Evolutionary conservation across 1,140 invertebrate species (phyloP).

Genomic region (Microplitis demolitor): DNA sequence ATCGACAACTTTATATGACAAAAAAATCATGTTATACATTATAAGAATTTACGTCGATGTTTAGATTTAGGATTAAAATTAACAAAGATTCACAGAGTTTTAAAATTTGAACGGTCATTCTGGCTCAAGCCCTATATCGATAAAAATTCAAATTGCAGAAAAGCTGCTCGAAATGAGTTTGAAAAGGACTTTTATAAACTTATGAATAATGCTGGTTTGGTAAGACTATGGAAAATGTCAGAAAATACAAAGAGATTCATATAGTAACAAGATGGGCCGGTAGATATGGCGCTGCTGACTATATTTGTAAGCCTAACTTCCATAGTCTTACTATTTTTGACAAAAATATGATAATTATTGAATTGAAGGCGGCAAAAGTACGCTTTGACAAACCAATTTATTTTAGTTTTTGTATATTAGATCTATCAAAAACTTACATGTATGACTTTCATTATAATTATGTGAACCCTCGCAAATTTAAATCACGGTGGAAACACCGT

Average conservation of each 20-base stretch:
- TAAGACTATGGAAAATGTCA: slow-evolving; percentile 3
- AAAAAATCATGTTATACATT: slow-evolving; percentile 12
- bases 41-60: neutral
- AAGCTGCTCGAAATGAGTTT: neutral
- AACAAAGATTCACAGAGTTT: neutral
- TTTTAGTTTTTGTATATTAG: neutral
- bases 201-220: slow-evolving; percentile 13
- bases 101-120: neutral
- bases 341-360: neutral
- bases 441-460: slow-evolving; percentile 17
- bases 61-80: slow-evolving; percentile 1
- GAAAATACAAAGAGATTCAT: neutral
- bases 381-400: slow-evolving; percentile 11
- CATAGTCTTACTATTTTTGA: neutral
- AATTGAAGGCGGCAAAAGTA: neutral
- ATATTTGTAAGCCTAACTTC: slow-evolving; percentile 3
- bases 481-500: too few relatives aligned
- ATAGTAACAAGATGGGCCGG: neutral
- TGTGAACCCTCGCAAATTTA: too few relatives aligned
- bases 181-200: slow-evolving; percentile 2
- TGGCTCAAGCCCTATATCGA: too few relatives aligned
- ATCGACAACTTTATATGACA: too few relatives aligned
- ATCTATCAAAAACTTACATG: neutral
- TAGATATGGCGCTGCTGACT: neutral
- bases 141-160: neutral